Evolutionary conservation across 2,888 invertebrate genomes (phyloP).

Genomic region (Heteromurus nitidus): DNA sequence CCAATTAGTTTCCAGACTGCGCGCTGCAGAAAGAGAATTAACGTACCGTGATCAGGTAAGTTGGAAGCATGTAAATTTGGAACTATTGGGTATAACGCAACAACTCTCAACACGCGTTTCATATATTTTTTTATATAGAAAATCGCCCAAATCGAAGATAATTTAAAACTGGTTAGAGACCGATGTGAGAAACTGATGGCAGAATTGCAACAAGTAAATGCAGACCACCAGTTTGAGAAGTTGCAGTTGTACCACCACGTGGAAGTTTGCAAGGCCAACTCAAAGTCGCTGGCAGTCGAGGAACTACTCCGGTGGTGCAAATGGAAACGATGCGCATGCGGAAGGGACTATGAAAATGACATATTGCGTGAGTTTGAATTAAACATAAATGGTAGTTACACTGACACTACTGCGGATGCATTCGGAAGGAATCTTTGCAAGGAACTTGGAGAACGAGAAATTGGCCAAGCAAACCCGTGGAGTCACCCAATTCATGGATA

Average conservation of each 20-base stretch:
- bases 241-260: constrained; percentile 43
- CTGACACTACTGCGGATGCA: neutral
- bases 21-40: constrained; percentile 33
- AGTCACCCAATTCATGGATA: neutral
- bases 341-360: constrained; percentile 30
- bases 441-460: neutral
- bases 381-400: constrained; percentile 8
- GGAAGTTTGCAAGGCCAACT: constrained; percentile 22
- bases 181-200: constrained; percentile 42
- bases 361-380: constrained; percentile 20
- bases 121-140: constrained; percentile 26
- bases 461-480: constrained; percentile 4
- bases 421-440: neutral
- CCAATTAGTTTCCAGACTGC: constrained; percentile 1
- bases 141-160: constrained; percentile 40
- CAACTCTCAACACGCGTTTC: too few species aligned
- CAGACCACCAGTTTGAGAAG: constrained; percentile 51
- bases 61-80: too few species aligned
- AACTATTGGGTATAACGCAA: too few species aligned
- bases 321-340: constrained; percentile 32
- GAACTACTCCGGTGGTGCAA: constrained; percentile 13
- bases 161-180: constrained; percentile 8
- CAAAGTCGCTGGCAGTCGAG: constrained; percentile 26
- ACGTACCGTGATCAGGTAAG: constrained; percentile 35
- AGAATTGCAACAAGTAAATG: constrained; percentile 36